Evolutionary conservation across 2,888 invertebrate species (phyloP).

Genomic region (Melinaea marsaeus): DNA sequence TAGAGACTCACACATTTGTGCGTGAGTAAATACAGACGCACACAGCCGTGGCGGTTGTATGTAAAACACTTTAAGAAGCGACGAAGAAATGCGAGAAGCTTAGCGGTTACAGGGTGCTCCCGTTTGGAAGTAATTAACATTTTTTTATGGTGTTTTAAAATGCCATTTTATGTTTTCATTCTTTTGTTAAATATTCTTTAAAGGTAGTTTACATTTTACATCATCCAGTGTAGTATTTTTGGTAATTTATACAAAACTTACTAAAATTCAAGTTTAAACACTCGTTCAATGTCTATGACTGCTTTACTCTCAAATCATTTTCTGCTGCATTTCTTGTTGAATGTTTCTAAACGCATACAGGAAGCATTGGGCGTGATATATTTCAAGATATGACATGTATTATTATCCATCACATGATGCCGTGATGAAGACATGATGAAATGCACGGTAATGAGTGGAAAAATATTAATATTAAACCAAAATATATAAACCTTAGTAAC

Average conservation of each 20-base stretch:
- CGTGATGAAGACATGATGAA: no score
- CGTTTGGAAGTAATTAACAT: slow-evolving; percentile 14
- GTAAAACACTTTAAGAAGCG: slow-evolving; percentile 79
- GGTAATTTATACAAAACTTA: neutral
- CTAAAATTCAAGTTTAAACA: no score
- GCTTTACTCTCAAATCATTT: no score
- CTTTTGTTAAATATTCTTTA: neutral
- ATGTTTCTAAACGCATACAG: no score
- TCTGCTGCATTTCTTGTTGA: no score
- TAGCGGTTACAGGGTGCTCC: slow-evolving; percentile 63
- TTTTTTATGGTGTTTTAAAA: slow-evolving; percentile 7
- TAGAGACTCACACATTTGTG: slow-evolving; percentile 73
- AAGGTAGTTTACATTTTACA: neutral
- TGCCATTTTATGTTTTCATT: slow-evolving; percentile 3
- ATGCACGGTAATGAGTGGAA: neutral
- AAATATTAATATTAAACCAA: neutral
- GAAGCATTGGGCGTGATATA: no score
- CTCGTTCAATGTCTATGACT: no score
- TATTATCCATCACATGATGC: neutral
- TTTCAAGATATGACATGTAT: neutral
- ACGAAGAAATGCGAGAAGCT: slow-evolving; percentile 78
- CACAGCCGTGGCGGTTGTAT: slow-evolving; percentile 65
- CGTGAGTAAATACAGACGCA: slow-evolving; percentile 73
- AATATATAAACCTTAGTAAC: neutral
- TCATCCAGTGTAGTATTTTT: neutral